These are phyloP conservation scores for Trogon surrucura DNA, from an alignment of 2,113 vertebrate genomes.

Conservation along the genomic window DNA sequence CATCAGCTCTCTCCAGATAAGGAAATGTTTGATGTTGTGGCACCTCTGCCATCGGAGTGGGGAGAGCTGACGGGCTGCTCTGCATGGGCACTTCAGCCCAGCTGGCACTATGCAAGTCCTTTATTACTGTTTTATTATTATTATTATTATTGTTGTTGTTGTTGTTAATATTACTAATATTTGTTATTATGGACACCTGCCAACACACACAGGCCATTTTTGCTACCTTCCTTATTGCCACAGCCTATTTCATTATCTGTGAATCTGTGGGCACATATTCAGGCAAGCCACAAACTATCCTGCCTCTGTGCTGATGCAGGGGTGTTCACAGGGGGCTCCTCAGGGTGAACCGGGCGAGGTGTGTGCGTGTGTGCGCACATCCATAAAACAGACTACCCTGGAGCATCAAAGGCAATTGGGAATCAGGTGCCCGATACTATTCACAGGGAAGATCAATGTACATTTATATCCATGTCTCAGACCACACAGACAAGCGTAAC, in stretches of 20 bases:
- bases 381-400: neutral
- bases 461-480: neutral
- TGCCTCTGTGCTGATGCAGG: neutral
- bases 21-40: neutral
- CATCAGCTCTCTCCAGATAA: neutral
- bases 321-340: neutral
- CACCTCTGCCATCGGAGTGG: accelerated
- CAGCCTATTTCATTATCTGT: neutral
- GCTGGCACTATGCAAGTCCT: neutral
- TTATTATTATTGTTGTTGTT: neutral
- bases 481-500: neutral
- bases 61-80: neutral
- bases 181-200: neutral
- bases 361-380: accelerated
- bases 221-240: neutral
- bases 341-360: neutral
- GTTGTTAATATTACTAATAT: neutral
- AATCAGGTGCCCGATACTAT: neutral
- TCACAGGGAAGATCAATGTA: neutral
- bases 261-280: neutral
- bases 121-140: neutral
- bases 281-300: neutral
- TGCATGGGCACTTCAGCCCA: neutral
- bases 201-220: neutral
- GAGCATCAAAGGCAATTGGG: neutral